Evolutionary conservation across 2,797 vertebrate species (phyloP).

Genomic region (Pangasius macronema): DNA sequence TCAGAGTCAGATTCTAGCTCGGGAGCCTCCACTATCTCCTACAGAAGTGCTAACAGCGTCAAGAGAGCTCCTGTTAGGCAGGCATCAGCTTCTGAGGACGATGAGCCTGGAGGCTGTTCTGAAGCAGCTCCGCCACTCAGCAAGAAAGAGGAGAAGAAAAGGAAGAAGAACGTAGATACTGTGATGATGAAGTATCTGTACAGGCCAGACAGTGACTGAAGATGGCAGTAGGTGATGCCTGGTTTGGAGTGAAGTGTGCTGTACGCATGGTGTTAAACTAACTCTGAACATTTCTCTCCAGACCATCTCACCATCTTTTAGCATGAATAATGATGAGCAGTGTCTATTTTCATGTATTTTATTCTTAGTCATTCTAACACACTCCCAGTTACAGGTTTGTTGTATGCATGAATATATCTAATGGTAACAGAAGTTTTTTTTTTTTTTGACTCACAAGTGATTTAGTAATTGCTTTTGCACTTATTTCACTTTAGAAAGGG

Average conservation of each 20-base stretch:
- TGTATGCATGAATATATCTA: not conserved
- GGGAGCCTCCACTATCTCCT: constrained; percentile 84
- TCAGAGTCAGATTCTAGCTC: constrained; percentile 81
- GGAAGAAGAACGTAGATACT: constrained; percentile 91
- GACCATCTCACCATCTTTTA: not conserved
- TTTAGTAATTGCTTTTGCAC: constrained; percentile 28
- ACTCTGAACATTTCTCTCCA: constrained; percentile 51
- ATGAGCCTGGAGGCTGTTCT: constrained; percentile 48
- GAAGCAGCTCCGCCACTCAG: constrained; percentile 57
- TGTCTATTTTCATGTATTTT: not conserved
- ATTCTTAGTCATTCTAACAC: not conserved
- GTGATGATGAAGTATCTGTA: constrained; percentile 98
- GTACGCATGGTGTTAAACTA: constrained; percentile 77
- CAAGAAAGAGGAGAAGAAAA: constrained; percentile 87
- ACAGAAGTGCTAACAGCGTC: constrained; percentile 85
- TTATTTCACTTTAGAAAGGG: constrained; percentile 22
- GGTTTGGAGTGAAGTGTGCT: constrained; percentile 68
- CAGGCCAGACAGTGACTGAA: constrained; percentile 91
- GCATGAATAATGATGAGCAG: not conserved
- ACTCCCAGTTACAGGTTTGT: constrained; percentile 9
- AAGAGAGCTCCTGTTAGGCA: constrained; percentile 80
- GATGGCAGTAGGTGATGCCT: constrained; percentile 83
- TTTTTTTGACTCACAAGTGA: constrained; percentile 1
- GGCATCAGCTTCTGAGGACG: constrained; percentile 61
- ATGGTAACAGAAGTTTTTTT: constrained; percentile 12